A percentile compares a stretch with the other conserved stretches of the same genome.
These are phyloP conservation scores for Drosophila leontia DNA, from an alignment of 1,140 invertebrate species.

Conservation along the genomic window DNA sequence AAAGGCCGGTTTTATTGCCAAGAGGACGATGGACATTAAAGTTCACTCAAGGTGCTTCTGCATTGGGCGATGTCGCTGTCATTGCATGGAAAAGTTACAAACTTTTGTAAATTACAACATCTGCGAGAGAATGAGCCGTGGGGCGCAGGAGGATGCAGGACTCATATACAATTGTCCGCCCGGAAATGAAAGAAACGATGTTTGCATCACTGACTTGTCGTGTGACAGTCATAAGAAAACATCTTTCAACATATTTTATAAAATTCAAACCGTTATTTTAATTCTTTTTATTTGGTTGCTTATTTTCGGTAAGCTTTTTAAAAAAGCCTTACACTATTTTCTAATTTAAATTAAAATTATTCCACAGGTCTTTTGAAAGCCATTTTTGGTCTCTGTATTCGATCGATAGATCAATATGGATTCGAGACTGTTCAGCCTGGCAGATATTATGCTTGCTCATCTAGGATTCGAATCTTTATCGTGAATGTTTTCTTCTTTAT, in stretches of 20 bases:
- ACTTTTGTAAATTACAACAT: constrained; percentile 51
- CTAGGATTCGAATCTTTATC: constrained; percentile 18
- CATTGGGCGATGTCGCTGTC: constrained; percentile 66
- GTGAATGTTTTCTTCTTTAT: constrained; percentile 35
- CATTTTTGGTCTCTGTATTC: constrained; percentile 27
- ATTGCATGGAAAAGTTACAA: constrained; percentile 63
- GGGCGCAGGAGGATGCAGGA: constrained; percentile 37
- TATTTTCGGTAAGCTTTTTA: constrained; percentile 33
- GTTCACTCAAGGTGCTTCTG: constrained; percentile 67
- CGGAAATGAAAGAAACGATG: constrained; percentile 35
- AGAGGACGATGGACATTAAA: constrained; percentile 49
- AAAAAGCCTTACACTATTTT: background rate
- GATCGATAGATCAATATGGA: constrained; percentile 19
- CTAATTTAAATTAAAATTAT: too few species aligned
- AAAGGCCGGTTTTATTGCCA: constrained; percentile 36
- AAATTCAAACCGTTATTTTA: constrained; percentile 8
- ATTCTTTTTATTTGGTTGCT: constrained; percentile 12
- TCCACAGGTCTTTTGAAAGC: constrained; percentile 34
- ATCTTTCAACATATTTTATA: background rate
- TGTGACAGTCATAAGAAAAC: background rate
- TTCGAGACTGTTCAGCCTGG: constrained; percentile 38
- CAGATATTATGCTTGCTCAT: constrained; percentile 12
- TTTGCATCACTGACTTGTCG: constrained; percentile 36
- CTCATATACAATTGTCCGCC: constrained; percentile 55
- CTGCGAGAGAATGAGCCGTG: constrained; percentile 52